Percentiles rank a stretch among this genome's conserved stretches.
Evolutionary conservation across 1,140 invertebrate genomes (phyloP).

Genomic region (Bathynomus jamesi): DNA sequence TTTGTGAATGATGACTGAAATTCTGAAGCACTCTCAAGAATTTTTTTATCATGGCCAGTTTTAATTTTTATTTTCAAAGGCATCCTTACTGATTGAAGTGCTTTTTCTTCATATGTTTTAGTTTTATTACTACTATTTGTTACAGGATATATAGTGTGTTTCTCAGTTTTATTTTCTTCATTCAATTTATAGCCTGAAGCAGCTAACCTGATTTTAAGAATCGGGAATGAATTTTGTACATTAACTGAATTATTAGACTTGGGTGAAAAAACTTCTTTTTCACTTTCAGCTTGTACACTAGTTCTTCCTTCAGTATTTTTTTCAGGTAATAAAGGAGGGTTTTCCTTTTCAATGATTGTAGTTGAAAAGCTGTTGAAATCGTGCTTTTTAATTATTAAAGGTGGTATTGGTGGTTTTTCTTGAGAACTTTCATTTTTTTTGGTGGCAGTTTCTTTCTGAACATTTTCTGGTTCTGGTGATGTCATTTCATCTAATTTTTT

Average conservation of each 20-base stretch:
- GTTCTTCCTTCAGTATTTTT: too few species aligned
- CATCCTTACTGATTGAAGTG: not conserved
- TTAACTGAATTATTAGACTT: too few species aligned
- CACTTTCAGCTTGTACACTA: too few species aligned
- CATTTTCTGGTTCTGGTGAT: not conserved
- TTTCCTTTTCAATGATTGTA: not conserved
- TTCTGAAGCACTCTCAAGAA: not conserved
- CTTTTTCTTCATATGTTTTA: not conserved
- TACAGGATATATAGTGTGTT: too few species aligned
- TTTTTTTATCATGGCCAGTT: not conserved
- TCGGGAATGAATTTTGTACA: not conserved
- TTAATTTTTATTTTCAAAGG: not conserved
- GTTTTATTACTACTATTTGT: not conserved
- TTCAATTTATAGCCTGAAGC: not conserved
- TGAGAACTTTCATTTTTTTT: not conserved
- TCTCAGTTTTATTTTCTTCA: not conserved
- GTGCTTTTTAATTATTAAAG: not conserved
- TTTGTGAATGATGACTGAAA: not conserved
- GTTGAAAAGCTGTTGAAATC: not conserved
- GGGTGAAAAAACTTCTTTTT: too few species aligned
- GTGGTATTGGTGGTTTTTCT: not conserved
- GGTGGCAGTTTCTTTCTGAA: not conserved
- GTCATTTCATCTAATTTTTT: too few species aligned
- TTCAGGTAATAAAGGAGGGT: too few species aligned
- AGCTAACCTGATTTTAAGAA: not conserved